A percentile compares a stretch with the other conserved stretches of the same genome.
phyloP scores from a whole-genome alignment of 64 coral and sea anemone species.

The Montipora sp. region DNA sequence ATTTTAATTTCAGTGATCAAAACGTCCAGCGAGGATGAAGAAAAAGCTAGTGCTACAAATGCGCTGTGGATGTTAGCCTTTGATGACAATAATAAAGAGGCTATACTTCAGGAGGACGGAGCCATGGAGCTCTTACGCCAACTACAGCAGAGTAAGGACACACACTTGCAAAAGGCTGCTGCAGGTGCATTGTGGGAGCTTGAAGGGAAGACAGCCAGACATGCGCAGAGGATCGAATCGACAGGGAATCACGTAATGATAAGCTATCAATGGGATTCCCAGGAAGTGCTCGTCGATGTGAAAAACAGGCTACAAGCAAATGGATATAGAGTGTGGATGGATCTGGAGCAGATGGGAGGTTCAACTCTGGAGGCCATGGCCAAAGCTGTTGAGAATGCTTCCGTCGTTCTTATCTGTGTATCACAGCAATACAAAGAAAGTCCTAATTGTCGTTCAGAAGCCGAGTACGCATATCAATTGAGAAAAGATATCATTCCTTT shows the following conservation, averaged over 20 bases:
- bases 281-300: constrained; percentile 49
- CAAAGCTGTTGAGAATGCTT: too few species aligned
- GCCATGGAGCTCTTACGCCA: background rate
- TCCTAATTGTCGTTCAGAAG: too few species aligned
- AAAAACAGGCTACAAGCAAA: constrained; percentile 62
- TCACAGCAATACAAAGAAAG: too few species aligned
- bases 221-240: background rate
- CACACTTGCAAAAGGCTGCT: constrained; percentile 66
- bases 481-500: too few species aligned
- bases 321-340: constrained; percentile 80
- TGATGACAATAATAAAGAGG: constrained; percentile 50
- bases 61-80: constrained; percentile 73
- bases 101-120: constrained; percentile 6
- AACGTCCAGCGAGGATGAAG: constrained; percentile 30
- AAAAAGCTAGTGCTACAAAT: constrained; percentile 4
- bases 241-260: constrained; percentile 76
- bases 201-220: constrained; percentile 43
- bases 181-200: constrained; percentile 78
- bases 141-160: constrained; percentile 22
- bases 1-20: constrained; percentile 27
- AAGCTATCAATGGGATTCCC: constrained; percentile 72
- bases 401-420: too few species aligned
- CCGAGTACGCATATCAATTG: too few species aligned
- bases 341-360: constrained; percentile 75
- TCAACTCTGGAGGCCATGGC: too few species aligned